phyloP scores from a whole-genome alignment of 2,797 vertebrate genomes.

The Aplochiton taeniatus region DNA sequence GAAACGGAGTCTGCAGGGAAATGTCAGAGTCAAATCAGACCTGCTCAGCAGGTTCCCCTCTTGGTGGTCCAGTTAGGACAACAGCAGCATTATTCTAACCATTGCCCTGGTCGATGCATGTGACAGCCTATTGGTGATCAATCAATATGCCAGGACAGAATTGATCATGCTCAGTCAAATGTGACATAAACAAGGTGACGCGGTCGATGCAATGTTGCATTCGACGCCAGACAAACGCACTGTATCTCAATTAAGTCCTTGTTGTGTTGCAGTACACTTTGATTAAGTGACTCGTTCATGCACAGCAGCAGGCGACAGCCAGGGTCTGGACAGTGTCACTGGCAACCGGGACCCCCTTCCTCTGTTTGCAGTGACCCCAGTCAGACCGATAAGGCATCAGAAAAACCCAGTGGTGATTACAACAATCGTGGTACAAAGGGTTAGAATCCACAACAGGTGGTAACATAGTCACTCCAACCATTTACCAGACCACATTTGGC shows the following conservation, averaged over 20 bases:
- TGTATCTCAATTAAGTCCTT: conserved; percentile 76
- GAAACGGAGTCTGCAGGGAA: neutral
- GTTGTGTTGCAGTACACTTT: conserved; percentile 45
- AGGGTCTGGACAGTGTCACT: conserved; percentile 28
- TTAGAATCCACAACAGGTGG: too few species aligned
- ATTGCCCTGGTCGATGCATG: conserved; percentile 63
- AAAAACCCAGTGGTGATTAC: neutral
- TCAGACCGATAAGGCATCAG: conserved; percentile 3
- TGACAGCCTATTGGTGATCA: conserved; percentile 76
- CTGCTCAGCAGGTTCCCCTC: conserved; percentile 50
- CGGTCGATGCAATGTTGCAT: conserved; percentile 61
- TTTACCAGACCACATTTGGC: too few species aligned
- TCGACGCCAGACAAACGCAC: conserved; percentile 62
- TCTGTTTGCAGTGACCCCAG: conserved; percentile 2
- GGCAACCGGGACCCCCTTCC: conserved; percentile 19
- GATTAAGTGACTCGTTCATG: conserved; percentile 62
- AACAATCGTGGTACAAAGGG: too few species aligned
- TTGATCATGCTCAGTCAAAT: conserved; percentile 78
- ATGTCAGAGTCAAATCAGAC: conserved; percentile 37
- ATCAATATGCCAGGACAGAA: conserved; percentile 73
- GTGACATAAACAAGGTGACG: conserved; percentile 75
- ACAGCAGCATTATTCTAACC: conserved; percentile 72
- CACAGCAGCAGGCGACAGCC: conserved; percentile 9
- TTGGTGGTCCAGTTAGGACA: conserved; percentile 47
- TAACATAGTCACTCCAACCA: too few species aligned